Evolutionary conservation across 2,113 vertebrate genomes (phyloP), one percentile per base, ranked within the genome.

Genomic region (Takifugu flavidus): DNA sequence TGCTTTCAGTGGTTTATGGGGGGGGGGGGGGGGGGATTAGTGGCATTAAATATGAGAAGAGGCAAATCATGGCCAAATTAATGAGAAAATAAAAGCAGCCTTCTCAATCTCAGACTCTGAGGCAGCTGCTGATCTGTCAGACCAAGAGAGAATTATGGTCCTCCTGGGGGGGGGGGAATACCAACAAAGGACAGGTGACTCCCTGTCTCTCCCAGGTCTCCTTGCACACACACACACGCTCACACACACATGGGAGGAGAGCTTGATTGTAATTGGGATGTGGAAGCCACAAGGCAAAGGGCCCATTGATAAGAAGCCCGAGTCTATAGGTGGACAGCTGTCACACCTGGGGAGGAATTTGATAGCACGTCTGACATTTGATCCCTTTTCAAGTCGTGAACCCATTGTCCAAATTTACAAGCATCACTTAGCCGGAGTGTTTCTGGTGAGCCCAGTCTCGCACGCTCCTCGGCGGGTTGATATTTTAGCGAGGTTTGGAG

Each of bases 111-210:
- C 53, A 67, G 42, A 42, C 25, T 71, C 28, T 42, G 70, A 64
- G 78, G 84, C 89, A 91, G 88, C 88, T 89, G 88, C 80, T 78
- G 72, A 80, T 81, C 84, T 87, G 73, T 68, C 62, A 68, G 53
- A 75, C 85, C 85, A 87, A 87, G 71, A 86, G 69, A 87, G 86
- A 87, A 86, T 83, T 89, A 87, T 75, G 83, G 75, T 82, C 86
- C 82, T 84, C 83, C 74, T 74, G 20, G 67, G 84, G 86, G 79
- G 77, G 62, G 64, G 49, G 74, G 66, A 62, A 20, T 20, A 20
- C 20, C 20, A 20, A 20, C 20, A 81, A 84, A 83, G 77, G 89
- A 86, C 89, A 92, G 84, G 88, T 91, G 88, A 89, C 83, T 86
- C 72, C 65, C 75, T 79, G 87, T 75, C 72, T 75, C 59, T 75